These are phyloP conservation scores for Callyntrura guangdongensis DNA, from an alignment of 2,888 invertebrate species.

Conservation along the genomic window DNA sequence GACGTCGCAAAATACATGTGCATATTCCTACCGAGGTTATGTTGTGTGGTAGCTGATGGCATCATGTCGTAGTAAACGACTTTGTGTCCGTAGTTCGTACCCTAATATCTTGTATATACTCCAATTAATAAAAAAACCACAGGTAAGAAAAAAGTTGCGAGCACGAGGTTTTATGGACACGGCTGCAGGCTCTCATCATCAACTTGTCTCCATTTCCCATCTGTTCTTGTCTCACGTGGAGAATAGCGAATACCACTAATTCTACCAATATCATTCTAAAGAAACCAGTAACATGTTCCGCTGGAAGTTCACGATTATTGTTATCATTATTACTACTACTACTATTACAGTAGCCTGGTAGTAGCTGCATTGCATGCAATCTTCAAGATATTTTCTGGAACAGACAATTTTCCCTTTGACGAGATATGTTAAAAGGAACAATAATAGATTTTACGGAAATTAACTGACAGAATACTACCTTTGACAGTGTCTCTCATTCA, in stretches of 20 bases:
- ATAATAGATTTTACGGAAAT: not conserved
- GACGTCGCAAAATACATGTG: not conserved
- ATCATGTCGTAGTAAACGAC: not conserved
- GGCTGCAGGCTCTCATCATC: not conserved
- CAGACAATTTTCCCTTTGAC: too few species aligned
- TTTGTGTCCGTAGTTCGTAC: too few species aligned
- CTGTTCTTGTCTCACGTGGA: not conserved
- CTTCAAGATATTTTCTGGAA: too few species aligned
- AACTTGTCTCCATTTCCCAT: slow-evolving; percentile 3
- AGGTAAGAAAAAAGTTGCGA: not conserved
- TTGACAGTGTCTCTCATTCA: too few species aligned
- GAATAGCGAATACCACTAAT: not conserved
- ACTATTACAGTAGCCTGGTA: too few species aligned
- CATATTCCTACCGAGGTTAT: too few species aligned
- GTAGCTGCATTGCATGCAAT: too few species aligned
- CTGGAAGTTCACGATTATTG: not conserved
- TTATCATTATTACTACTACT: too few species aligned
- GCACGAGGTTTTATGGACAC: not conserved
- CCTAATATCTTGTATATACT: not conserved
- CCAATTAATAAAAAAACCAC: not conserved
- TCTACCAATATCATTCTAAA: too few species aligned
- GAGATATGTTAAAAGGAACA: not conserved
- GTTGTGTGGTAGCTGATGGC: too few species aligned
- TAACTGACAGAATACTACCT: not conserved
- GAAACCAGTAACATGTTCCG: not conserved